phyloP scores from a whole-genome alignment of 2,797 vertebrate species.

The Parotocinclus haroldoi region DNA sequence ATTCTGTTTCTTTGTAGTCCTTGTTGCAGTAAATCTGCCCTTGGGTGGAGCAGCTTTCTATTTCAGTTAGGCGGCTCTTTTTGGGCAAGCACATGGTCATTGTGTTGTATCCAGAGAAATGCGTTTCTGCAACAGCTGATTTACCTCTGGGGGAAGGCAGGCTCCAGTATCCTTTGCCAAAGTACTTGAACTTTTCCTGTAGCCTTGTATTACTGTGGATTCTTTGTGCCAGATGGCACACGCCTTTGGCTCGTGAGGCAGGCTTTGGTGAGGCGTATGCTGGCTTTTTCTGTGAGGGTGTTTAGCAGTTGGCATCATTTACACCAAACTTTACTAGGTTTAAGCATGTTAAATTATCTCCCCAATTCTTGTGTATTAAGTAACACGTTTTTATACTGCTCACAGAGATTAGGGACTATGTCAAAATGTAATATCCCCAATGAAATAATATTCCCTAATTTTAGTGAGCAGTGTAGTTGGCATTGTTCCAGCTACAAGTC shows the following conservation, averaged over 20 bases:
- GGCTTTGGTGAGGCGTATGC: conserved; percentile 13
- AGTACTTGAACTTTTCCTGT: conserved; percentile 23
- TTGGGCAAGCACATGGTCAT: conserved; percentile 24
- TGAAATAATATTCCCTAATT: too few relatives aligned
- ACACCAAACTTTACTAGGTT: not conserved
- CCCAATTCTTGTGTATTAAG: too few relatives aligned
- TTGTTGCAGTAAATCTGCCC: conserved; percentile 17
- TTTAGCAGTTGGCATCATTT: conserved; percentile 8
- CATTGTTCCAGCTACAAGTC: too few relatives aligned
- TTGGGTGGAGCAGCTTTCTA: conserved; percentile 29
- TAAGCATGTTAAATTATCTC: too few relatives aligned
- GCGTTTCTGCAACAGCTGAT: conserved; percentile 32
- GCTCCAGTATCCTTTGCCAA: conserved; percentile 24
- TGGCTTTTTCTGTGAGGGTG: conserved; percentile 19
- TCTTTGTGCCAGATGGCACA: conserved; percentile 29
- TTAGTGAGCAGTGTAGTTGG: too few relatives aligned
- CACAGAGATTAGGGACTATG: too few relatives aligned
- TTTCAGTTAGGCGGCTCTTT: conserved; percentile 24
- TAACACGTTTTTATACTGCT: too few relatives aligned
- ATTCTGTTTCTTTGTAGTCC: conserved; percentile 1
- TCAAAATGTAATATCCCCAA: too few relatives aligned
- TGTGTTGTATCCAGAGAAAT: conserved; percentile 24
- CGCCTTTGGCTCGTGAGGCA: conserved; percentile 13
- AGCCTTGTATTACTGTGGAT: conserved; percentile 7
- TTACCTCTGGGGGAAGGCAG: conserved; percentile 20